Conservation (phyloP, 2,888 invertebrate genomes). For the Meganola albula region DNA sequence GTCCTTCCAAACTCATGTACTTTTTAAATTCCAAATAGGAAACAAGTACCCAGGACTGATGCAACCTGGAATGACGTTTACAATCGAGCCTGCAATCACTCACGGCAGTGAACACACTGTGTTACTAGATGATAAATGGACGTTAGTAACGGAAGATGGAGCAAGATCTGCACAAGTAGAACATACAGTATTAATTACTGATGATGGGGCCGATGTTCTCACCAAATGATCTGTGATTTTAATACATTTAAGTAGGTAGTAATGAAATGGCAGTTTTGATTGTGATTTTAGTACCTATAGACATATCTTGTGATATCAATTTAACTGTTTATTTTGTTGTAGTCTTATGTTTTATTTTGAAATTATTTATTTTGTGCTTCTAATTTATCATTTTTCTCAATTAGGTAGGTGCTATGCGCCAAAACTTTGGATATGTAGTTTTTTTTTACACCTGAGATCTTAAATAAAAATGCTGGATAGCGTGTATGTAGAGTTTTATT, state of each 20-base stretch:
- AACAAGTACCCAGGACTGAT: constrained; percentile 83
- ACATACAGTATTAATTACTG: constrained; percentile 92
- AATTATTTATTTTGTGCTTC: neutral
- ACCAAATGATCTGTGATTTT: constrained; percentile 63
- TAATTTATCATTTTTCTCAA: too few species aligned
- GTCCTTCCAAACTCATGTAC: too few species aligned
- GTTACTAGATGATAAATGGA: constrained; percentile 94
- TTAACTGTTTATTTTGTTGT: neutral
- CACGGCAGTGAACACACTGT: constrained; percentile 83
- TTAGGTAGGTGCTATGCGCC: too few species aligned
- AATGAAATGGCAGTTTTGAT: too few species aligned
- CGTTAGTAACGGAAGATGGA: constrained; percentile 88
- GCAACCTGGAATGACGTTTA: constrained; percentile 95
- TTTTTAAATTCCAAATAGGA: constrained; percentile 75
- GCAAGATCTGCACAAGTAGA: constrained; percentile 93
- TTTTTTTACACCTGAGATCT: too few species aligned
- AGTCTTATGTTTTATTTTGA: too few species aligned
- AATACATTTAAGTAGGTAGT: constrained; percentile 7
- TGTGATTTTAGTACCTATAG: too few species aligned
- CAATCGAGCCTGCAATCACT: constrained; percentile 93
- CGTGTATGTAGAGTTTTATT: constrained; percentile 63
- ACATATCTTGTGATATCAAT: too few species aligned
- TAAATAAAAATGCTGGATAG: constrained; percentile 40
- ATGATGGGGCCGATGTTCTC: constrained; percentile 86
- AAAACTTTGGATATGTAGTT: too few species aligned